Conservation (phyloP, 2,888 invertebrate species). For the Agapostemon virescens region DNA sequence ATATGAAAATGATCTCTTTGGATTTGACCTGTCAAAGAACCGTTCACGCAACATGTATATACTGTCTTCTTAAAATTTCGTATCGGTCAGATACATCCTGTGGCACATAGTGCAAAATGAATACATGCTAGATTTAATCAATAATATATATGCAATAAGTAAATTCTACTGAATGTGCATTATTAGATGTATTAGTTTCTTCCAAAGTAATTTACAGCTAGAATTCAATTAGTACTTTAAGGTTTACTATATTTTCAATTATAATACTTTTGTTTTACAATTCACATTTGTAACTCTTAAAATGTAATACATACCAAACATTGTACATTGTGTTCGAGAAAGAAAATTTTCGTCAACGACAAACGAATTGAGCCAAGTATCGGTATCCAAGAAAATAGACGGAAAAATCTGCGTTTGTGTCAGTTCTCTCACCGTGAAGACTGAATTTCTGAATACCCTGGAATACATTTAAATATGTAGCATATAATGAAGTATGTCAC, state of each 20-base stretch:
- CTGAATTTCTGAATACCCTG: constrained; percentile 65
- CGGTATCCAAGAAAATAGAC: constrained; percentile 20
- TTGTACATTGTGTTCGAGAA: constrained; percentile 2
- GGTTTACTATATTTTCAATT: constrained; percentile 6
- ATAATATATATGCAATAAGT: constrained; percentile 22
- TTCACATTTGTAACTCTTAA: constrained; percentile 2
- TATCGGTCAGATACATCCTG: constrained; percentile 25
- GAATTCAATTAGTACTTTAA: constrained; percentile 11
- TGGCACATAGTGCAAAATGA: constrained; percentile 15
- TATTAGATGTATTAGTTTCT: constrained; percentile 29
- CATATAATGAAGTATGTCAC: constrained; percentile 19
- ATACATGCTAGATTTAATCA: constrained; percentile 17
- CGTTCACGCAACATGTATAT: constrained; percentile 12
- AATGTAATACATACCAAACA: not conserved
- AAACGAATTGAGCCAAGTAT: constrained; percentile 12
- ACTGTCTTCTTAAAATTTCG: constrained; percentile 27
- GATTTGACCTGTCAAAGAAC: constrained; percentile 30
- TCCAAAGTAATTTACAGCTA: constrained; percentile 12
- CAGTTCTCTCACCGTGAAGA: constrained; percentile 20
- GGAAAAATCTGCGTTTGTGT: constrained; percentile 26
- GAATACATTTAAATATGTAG: constrained; percentile 36
- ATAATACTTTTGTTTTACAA: constrained; percentile 14
- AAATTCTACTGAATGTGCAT: constrained; percentile 21
- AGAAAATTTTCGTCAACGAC: constrained; percentile 1
- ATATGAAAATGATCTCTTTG: constrained; percentile 64